Evolutionary conservation across 2,888 invertebrate genomes (phyloP).

Genomic region (Dryobota labecula): DNA sequence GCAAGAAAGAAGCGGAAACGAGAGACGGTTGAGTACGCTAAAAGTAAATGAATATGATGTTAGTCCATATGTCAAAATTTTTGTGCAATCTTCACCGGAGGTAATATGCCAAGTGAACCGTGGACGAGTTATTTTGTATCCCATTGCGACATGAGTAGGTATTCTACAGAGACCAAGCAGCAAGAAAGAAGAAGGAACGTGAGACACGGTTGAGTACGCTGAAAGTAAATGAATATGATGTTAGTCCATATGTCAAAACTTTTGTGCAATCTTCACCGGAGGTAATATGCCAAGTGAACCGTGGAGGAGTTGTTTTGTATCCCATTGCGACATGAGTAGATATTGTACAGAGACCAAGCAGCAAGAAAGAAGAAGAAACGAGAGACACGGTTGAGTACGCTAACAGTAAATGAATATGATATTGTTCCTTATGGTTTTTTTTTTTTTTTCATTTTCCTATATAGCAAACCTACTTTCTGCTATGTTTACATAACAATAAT

Average conservation of each 20-base stretch:
- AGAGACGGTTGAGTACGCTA: not conserved
- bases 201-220: not conserved
- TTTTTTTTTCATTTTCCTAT: too few species aligned
- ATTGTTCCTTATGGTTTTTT: too few species aligned
- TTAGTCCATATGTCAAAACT: too few species aligned
- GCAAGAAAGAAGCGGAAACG: not conserved
- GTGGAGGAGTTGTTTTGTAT: slow-evolving; percentile 41
- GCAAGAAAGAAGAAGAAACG: not conserved
- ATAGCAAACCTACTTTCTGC: too few species aligned
- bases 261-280: too few species aligned
- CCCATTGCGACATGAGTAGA: slow-evolving; percentile 23
- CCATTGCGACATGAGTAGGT: slow-evolving; percentile 23
- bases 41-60: not conserved
- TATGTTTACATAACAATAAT: too few species aligned
- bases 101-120: slow-evolving; percentile 52
- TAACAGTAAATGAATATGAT: not conserved
- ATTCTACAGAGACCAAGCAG: not conserved
- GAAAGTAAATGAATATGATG: not conserved
- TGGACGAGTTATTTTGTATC: slow-evolving; percentile 40
- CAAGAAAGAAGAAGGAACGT: not conserved
- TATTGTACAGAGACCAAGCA: not conserved
- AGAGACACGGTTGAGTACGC: not conserved
- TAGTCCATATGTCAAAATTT: too few species aligned
- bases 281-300: slow-evolving; percentile 51
- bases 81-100: too few species aligned